A percentile compares a stretch with the other conserved stretches of the same genome.
Evolutionary conservation across 2,113 vertebrate genomes (phyloP).

Genomic region (Leucoraja erinaceus): DNA sequence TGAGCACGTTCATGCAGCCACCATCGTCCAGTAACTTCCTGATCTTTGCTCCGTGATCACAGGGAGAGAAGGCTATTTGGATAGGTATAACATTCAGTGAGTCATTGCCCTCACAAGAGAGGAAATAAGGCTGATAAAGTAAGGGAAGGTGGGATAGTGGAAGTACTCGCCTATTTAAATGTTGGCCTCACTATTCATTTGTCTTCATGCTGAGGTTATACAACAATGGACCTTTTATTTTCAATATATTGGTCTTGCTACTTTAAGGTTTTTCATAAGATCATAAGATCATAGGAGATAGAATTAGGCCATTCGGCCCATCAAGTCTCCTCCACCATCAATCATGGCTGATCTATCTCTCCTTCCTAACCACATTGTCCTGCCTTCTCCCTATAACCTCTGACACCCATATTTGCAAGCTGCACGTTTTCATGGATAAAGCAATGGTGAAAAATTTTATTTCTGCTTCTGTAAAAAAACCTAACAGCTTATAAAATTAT

Average conservation of each 20-base stretch:
- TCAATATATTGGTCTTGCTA: neutral
- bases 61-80: neutral
- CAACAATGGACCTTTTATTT: neutral
- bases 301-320: too few relatives aligned
- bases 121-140: neutral
- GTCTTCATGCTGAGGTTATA: neutral
- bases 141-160: neutral
- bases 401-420: too few relatives aligned
- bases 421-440: neutral
- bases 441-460: neutral
- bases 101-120: neutral
- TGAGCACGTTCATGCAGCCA: neutral
- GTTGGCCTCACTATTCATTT: neutral
- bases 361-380: too few relatives aligned
- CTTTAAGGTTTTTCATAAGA: too few relatives aligned
- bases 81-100: neutral
- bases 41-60: neutral
- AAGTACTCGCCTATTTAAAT: neutral
- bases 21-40: neutral
- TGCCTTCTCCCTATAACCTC: too few relatives aligned
- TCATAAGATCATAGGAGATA: too few relatives aligned
- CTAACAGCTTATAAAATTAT: neutral
- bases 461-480: neutral
- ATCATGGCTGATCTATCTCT: too few relatives aligned
- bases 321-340: too few relatives aligned